phyloP scores from a whole-genome alignment of 2,797 vertebrate species.

The Dryobates pubescens region DNA sequence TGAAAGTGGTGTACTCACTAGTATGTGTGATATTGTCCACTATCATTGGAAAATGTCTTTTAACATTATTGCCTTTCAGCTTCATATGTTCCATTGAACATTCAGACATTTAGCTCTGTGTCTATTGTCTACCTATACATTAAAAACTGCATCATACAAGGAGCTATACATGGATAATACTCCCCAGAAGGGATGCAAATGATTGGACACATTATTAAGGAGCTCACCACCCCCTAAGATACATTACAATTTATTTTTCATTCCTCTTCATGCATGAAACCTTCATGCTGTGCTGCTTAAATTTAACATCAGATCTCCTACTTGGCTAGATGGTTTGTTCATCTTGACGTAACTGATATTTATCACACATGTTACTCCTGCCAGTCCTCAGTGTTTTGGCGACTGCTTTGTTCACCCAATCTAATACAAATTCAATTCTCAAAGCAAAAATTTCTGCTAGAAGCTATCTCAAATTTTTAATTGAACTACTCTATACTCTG shows the following conservation, averaged over 20 bases:
- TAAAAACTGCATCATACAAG: neutral
- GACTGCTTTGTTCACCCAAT: neutral
- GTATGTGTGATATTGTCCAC: neutral
- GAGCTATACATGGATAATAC: neutral
- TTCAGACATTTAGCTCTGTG: neutral
- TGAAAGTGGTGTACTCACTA: neutral
- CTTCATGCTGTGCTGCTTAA: neutral
- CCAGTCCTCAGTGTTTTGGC: neutral
- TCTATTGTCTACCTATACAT: neutral
- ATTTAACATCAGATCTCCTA: neutral
- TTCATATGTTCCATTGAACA: neutral
- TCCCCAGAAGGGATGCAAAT: neutral
- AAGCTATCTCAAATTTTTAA: slow-evolving; percentile 21
- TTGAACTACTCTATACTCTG: slow-evolving; percentile 1
- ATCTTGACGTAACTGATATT: neutral
- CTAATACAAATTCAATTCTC: neutral
- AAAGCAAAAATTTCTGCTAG: neutral
- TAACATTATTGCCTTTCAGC: neutral
- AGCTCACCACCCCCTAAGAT: neutral
- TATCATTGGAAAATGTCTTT: neutral
- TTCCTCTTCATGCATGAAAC: neutral
- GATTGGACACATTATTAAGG: neutral
- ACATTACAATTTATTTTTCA: neutral
- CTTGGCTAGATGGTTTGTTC: neutral
- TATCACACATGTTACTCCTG: neutral